A percentile compares a stretch with the other conserved stretches of the same genome.
Evolutionary conservation across 2,797 vertebrate species (phyloP).

Genomic region (Amblyraja radiata): DNA sequence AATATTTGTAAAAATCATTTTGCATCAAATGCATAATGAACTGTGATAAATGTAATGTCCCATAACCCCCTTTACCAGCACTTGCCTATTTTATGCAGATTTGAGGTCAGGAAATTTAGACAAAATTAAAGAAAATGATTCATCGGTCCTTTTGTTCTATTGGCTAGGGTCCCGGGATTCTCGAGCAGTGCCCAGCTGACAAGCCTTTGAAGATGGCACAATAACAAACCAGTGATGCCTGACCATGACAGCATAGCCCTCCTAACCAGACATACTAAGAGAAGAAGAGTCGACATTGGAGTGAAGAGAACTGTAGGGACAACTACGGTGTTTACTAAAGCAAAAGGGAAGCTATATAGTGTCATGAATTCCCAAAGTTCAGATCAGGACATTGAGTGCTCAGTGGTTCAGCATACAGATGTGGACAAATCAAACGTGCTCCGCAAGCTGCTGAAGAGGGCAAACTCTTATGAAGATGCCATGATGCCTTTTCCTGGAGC

Average conservation of each 20-base stretch:
- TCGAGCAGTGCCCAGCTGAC: constrained; percentile 85
- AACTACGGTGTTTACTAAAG: constrained; percentile 86
- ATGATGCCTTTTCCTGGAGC: constrained; percentile 98
- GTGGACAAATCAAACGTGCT: constrained; percentile 97
- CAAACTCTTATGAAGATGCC: constrained; percentile 95
- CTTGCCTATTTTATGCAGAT: constrained; percentile 74
- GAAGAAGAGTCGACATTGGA: constrained; percentile 99
- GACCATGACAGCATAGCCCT: constrained; percentile 98
- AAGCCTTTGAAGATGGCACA: constrained; percentile 96
- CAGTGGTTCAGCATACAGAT: constrained; percentile 86
- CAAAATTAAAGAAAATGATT: constrained; percentile 76
- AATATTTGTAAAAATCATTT: constrained; percentile 70
- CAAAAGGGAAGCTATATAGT: constrained; percentile 86
- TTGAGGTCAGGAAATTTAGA: constrained; percentile 80
- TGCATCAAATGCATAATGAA: constrained; percentile 72
- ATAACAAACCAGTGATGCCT: constrained; percentile 98
- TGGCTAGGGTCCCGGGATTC: constrained; percentile 81
- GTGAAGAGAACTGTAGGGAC: constrained; percentile 98
- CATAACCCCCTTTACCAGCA: constrained; percentile 69
- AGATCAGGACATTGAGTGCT: constrained; percentile 92
- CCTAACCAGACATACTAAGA: constrained; percentile 99
- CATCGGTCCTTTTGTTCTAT: constrained; percentile 78
- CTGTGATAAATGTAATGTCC: constrained; percentile 76
- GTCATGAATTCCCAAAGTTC: constrained; percentile 97
- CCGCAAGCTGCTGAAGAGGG: constrained; percentile 97